Percentiles rank a stretch among this genome's conserved stretches.
Evolutionary conservation across 2,113 vertebrate species (phyloP).

Genomic region (Lipophrys pholis): DNA sequence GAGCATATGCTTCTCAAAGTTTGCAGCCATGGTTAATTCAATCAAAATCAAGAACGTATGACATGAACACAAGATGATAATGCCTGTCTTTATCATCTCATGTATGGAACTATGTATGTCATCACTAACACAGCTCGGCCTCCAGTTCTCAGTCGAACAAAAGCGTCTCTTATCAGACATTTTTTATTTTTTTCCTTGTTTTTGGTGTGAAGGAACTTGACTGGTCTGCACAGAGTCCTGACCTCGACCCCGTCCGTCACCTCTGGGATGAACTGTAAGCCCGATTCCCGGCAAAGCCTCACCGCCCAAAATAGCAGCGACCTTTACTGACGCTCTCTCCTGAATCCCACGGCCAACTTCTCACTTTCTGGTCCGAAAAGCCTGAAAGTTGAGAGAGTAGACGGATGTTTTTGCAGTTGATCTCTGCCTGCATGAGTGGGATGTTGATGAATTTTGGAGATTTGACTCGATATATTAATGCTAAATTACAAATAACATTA

Average conservation of each 20-base stretch:
- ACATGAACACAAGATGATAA: too few species aligned
- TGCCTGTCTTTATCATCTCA: too few species aligned
- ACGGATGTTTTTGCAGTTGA: not conserved
- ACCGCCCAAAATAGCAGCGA: constrained; percentile 8
- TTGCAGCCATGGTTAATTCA: too few species aligned
- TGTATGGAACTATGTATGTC: too few species aligned
- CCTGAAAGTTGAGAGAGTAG: not conserved
- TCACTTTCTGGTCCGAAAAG: not conserved
- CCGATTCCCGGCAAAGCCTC: not conserved
- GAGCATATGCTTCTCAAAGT: too few species aligned
- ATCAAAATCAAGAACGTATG: too few species aligned
- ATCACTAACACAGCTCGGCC: too few species aligned
- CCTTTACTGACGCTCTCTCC: not conserved
- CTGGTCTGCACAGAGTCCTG: constrained; percentile 4
- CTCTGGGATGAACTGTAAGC: constrained; percentile 4
- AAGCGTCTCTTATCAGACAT: not conserved
- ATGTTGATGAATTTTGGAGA: too few species aligned
- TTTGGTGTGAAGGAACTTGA: constrained; percentile 4
- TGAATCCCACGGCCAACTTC: not conserved
- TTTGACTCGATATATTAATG: too few species aligned
- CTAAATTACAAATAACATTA: too few species aligned
- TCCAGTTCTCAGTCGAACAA: not conserved
- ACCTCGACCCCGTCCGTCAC: constrained; percentile 15
- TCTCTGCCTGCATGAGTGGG: too few species aligned
- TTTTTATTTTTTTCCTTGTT: not conserved